phyloP scores from a whole-genome alignment of 2,888 invertebrate species.

The Meghimatium bilineatum region DNA sequence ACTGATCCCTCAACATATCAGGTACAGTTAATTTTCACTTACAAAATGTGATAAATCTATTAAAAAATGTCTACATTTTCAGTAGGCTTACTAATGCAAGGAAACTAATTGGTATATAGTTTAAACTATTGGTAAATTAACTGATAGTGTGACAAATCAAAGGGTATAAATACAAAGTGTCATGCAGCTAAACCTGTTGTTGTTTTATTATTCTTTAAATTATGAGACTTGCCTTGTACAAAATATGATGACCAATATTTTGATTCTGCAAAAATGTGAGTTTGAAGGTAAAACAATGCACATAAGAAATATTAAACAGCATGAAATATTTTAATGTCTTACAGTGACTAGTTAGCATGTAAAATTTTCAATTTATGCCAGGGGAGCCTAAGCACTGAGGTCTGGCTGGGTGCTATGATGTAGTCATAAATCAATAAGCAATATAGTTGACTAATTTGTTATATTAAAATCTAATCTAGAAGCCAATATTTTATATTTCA shows the following conservation, averaged over 20 bases:
- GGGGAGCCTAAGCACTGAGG: too few relatives aligned
- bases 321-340: not conserved
- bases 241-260: constrained; percentile 41
- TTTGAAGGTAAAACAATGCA: constrained; percentile 6
- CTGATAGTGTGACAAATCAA: constrained; percentile 12
- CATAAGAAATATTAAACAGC: not conserved
- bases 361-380: too few relatives aligned
- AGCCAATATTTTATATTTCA: too few relatives aligned
- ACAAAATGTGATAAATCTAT: too few relatives aligned
- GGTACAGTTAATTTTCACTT: too few relatives aligned
- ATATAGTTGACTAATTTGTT: too few relatives aligned
- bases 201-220: not conserved
- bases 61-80: too few relatives aligned
- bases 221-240: constrained; percentile 49
- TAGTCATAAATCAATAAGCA: too few relatives aligned
- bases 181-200: constrained; percentile 22
- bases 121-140: not conserved
- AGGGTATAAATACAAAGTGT: not conserved
- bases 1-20: too few relatives aligned
- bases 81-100: too few relatives aligned
- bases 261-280: constrained; percentile 38
- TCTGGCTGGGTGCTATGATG: too few relatives aligned
- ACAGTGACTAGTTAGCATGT: not conserved
- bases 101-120: constrained; percentile 11
- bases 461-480: too few relatives aligned